Evolutionary conservation across 2,113 vertebrate species (phyloP), one percentile per base, ranked within the genome.

Genomic region (Enhydra lutris): DNA sequence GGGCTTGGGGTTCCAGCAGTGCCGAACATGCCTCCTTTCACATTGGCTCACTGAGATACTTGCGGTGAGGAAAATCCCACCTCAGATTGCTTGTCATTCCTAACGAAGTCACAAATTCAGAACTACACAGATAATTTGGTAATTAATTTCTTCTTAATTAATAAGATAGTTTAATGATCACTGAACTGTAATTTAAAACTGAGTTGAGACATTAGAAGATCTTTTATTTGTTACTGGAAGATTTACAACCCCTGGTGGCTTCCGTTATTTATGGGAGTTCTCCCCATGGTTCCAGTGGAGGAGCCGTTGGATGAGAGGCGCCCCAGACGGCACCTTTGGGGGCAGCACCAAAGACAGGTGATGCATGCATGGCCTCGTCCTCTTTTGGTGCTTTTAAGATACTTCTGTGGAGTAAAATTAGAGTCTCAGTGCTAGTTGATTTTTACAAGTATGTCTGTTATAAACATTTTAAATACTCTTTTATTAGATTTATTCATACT

Each of bases 81-180:
- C 67, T 80, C 23, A 1, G 23, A 12, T 67, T 84, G 47, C 39
- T 88, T 81, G 36, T 47, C 31, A 21, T 71, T 74, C 89, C 83
- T 78, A 4, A 7, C 59, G 24, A 17, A 96, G 92, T 96, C 87
- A 89, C 89, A 93, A 47, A 29, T 87, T 96, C 74, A 73, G 55
- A 50, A 7, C 73, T 92, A 47, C 55, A 39, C 15, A 21, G 97
- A 89, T 82, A 80, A 89, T 89, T 92, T 93, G 52, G 21, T 89
- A 92, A 92, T 89, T 96, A 97, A 96, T 98, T 85, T 98, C 79
- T 91, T 47, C 91, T 96, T 97, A 97, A 92, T 94, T 97, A 96
- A 89, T 69, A 94, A 88, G 90, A 13, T 80, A 52, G 21, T 96
- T 98, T 96, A 93, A 57, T 95, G 95, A 96, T 42, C 87, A 45